Evolutionary conservation across 2,113 vertebrate species (phyloP), one percentile per base, ranked within the genome.

Genomic region (Hydrolagus affinis): DNA sequence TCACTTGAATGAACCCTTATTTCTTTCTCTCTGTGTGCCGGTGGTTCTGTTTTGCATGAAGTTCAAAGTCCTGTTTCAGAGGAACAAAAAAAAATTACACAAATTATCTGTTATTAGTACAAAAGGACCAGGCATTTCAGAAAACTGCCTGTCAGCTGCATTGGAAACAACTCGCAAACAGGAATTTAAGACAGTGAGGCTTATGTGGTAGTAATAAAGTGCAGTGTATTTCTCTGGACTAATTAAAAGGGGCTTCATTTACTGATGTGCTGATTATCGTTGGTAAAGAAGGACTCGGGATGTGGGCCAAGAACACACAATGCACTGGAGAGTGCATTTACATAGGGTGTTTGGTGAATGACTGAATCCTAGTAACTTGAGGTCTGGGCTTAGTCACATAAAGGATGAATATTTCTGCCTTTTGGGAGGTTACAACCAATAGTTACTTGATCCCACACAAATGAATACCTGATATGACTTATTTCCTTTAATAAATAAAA

Each of bases 381-480:
- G 75, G 23, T 9, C 78, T 68, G 14, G 66, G 19, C 23, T 8
- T 62, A 57, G 74, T 57, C 59, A 76, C 32, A 80, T 23, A 28
- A 11, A 32, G 15, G 21, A 0, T 15, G 14, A 68, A 59, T 9
- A 14, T 44, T 75, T 56, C 56, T 75, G 73, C 12, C 73, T 83
- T 83, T 19, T 14, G 60, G 78, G 78, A 66, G 28, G 62, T 30
- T 17, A 32, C 78, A 44, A 44, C 15, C 23, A 66, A 25, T 30
- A 3, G 32, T 30, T 2, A n/a, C 30, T 19, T 75, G 73, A 75
- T 75, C n/a, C 73, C 30, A 56, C 73, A 56, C 14, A 56, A 75
- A 17, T 75, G 17, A 75, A 75, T 75, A 75, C 78, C 78, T 32
- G 60, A 80, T 80, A 80, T 62, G 59, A 25, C n/a, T 66, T 66